Percentiles rank a stretch among this genome's conserved stretches.
These are phyloP conservation scores for Anthopleura xanthogrammica DNA, from an alignment of 92 coral and sea anemone genomes.

Conservation along the genomic window DNA sequence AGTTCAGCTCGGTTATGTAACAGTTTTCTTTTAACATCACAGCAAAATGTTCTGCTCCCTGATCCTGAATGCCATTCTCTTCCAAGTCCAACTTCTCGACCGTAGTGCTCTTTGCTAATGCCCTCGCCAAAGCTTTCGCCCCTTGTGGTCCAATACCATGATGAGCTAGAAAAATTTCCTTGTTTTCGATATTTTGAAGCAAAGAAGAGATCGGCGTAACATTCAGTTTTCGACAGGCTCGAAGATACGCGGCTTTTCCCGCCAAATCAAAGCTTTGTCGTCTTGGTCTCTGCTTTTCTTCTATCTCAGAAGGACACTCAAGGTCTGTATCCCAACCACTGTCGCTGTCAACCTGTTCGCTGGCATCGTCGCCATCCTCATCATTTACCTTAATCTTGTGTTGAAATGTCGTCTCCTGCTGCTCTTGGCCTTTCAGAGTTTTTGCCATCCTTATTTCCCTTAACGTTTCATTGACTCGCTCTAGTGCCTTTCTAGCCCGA, in stretches of 20 bases:
- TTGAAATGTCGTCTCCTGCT: not conserved
- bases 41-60: slow-evolving; percentile 62
- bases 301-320: slow-evolving; percentile 45
- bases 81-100: slow-evolving; percentile 59
- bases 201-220: slow-evolving; percentile 52
- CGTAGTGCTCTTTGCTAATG: slow-evolving; percentile 59
- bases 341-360: slow-evolving; percentile 33
- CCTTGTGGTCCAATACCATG: slow-evolving; percentile 73
- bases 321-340: slow-evolving; percentile 72
- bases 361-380: not conserved
- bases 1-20: slow-evolving; percentile 54
- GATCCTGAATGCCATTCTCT: slow-evolving; percentile 63
- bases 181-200: slow-evolving; percentile 52
- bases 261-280: slow-evolving; percentile 54
- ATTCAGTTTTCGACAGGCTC: slow-evolving; percentile 47
- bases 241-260: slow-evolving; percentile 55
- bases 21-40: slow-evolving; percentile 67
- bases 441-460: slow-evolving; percentile 4
- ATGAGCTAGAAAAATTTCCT: slow-evolving; percentile 53
- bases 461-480: slow-evolving; percentile 24
- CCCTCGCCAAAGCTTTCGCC: slow-evolving; percentile 58
- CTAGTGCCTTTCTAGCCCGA: slow-evolving; percentile 7
- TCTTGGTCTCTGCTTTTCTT: slow-evolving; percentile 7
- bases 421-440: not conserved
- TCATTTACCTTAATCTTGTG: not conserved